These are phyloP conservation scores for Felis chaus DNA, from an alignment of 2,113 vertebrate genomes.

Conservation along the genomic window DNA sequence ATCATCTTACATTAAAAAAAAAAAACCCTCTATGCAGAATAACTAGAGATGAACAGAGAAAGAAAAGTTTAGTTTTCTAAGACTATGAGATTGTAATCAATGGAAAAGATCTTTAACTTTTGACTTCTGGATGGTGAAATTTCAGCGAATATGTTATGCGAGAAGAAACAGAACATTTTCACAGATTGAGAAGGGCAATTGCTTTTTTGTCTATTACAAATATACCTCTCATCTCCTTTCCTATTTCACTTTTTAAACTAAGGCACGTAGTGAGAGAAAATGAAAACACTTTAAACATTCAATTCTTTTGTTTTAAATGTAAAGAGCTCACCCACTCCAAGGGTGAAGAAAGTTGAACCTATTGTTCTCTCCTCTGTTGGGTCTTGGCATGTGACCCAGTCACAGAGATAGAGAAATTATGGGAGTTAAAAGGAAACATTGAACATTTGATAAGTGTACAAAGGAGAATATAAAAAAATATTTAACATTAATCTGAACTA, in stretches of 20 bases:
- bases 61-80: not conserved
- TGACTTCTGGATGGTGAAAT: conserved; percentile 25
- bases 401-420: not conserved
- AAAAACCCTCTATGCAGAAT: not conserved
- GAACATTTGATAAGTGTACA: not conserved
- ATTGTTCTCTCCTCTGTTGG: not conserved
- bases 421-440: not conserved
- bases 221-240: conserved; percentile 14
- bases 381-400: not conserved
- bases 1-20: not conserved
- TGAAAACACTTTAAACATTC: conserved; percentile 38
- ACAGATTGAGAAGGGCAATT: conserved; percentile 8
- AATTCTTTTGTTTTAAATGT: conserved; percentile 37
- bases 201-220: conserved; percentile 38
- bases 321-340: not conserved
- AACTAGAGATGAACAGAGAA: conserved; percentile 20
- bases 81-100: not conserved
- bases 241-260: conserved; percentile 34
- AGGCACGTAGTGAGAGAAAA: conserved; percentile 6
- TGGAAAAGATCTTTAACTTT: conserved; percentile 48
- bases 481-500: not conserved
- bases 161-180: not conserved
- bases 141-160: not conserved
- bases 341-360: not conserved
- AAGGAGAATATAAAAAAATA: not conserved